Base-by-base conservation (phyloP, 2,888 invertebrate species). In the Eupithecia inturbata region DNA sequence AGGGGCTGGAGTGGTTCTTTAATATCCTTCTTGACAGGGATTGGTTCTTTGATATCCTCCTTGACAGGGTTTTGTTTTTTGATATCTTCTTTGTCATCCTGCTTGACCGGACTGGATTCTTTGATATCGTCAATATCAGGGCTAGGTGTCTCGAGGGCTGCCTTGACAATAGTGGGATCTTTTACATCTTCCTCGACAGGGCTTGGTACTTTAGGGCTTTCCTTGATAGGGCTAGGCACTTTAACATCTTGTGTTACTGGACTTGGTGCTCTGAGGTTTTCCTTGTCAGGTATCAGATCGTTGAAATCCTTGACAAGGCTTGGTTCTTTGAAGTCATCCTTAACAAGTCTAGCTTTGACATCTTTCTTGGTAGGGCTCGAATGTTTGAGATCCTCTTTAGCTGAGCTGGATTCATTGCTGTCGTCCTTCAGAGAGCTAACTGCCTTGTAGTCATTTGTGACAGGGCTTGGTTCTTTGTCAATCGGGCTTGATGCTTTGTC, bases 221-320 rank as follows among this genome's bases (percentile, higher is more conserved):
- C 31, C 31, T 31, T 31, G 31, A 31, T 31, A 31, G 31, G 31
- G 31, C 31, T 31, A 31, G 31, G 31, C 5, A 31, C 2, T 31
- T 31, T 5, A 31, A 31, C 5, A 31, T 31, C 31, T 31, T 31
- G 3, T 5, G 2, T 31, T 31, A 31, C 31, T 31, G 31, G 5
- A 31, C 31, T 31, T 31, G 31, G 31, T 31, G 5, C 31, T 31
- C 5, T 31, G 2, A 31, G 31, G 31, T 31, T 5, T 31, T 31
- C 31, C 31, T 31, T 31, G 31, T 31, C 31, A 31, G 31, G 31
- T 2, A 31, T 31, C 31, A 5, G 31, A 7, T 36, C 36, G 6
- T 7, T 36, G 66, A 39, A 14, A 39, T 1, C 74, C 9, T 53
- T 77, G 2, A 71, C 53, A 10, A 77, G 77, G n/a, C 72, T 80